Conservation (phyloP, 2,797 vertebrate genomes). For the Brotula barbata region DNA sequence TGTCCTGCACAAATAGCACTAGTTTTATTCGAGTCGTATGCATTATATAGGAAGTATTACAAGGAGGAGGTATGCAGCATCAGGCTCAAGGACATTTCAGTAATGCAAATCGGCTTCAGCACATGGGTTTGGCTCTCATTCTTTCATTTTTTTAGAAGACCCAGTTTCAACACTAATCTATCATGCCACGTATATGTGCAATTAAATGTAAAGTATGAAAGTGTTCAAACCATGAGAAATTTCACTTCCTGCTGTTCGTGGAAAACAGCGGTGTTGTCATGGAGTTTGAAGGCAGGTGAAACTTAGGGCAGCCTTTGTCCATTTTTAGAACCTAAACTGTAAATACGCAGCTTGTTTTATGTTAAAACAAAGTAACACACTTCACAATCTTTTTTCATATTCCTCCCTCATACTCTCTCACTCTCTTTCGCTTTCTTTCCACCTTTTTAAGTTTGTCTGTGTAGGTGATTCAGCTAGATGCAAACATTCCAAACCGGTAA, state of each 20-base stretch:
- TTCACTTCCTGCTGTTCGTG: conserved; percentile 33
- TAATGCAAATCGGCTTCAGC: conserved; percentile 43
- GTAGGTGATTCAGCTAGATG: conserved; percentile 28
- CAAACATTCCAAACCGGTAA: conserved; percentile 28
- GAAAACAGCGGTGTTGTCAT: conserved; percentile 21
- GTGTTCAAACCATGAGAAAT: conserved; percentile 25
- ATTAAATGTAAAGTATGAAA: conserved; percentile 31
- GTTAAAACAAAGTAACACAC: conserved; percentile 56
- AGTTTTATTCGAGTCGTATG: background rate
- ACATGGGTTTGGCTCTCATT: conserved; percentile 37
- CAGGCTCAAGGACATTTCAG: conserved; percentile 57
- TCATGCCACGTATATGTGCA: conserved; percentile 45
- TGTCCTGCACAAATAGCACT: background rate
- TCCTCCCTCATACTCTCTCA: conserved; percentile 3
- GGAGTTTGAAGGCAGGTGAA: conserved; percentile 13
- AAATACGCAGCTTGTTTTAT: conserved; percentile 65
- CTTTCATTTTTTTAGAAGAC: conserved; percentile 44
- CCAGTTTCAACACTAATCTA: conserved; percentile 33
- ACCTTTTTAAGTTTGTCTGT: conserved; percentile 20
- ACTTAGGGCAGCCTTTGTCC: conserved; percentile 9
- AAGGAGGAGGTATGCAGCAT: conserved; percentile 24
- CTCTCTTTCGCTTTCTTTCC: conserved; percentile 18
- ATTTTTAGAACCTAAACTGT: conserved; percentile 55
- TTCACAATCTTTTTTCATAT: background rate
- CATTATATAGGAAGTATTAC: conserved; percentile 12